Base-by-base conservation (phyloP, 2,113 vertebrate species). In the Recurvirostra avosetta region DNA sequence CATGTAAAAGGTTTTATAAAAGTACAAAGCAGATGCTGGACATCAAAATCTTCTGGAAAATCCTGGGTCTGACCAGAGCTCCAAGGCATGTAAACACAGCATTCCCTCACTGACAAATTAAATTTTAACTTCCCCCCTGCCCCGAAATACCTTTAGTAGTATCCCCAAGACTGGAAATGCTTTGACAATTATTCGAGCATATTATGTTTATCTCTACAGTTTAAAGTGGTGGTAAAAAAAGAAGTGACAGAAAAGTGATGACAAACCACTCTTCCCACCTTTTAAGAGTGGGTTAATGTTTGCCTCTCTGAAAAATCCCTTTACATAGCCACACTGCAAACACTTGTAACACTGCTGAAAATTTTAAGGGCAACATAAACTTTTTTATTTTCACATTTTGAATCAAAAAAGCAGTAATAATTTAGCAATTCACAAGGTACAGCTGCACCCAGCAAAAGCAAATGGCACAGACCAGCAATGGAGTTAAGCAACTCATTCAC, bases 191-290 rank as follows among this genome's bases (percentile, higher is more conserved):
- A 62, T n/a, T 86, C 62, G 15, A 66, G 32, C 7, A 4, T 5
- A n/a, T 23, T 25, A 16, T 26, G 25, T 59, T 63, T 43, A 47
- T 10, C 25, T 61, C 36, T 17, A 27, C 11, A 27, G 20, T 66
- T 74, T 23, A 43, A 80, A 63, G 34, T 5, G 3, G 18, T 8
- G 32, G 22, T n/a, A 49, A 71, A 87, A 32, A 49, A 47, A 36
- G 2, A 52, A 43, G 9, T 0, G 1, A 34, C 17, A 26, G 45
- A 66, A 45, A 67, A 14, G 7, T 1, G 5, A 18, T 16, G 20
- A 30, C 25, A 63, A 72, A 74, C 4, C 15, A 8, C 34, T 3
- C 19, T 38, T n/a, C 5, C 6, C 23, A 29, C 4, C 13, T 93
- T 76, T 62, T 25, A 80, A n/a, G 16, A 41, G 12, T 0, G 1